Evolutionary conservation across 2,113 vertebrate species (phyloP).

Genomic region (Chloebia gouldiae): DNA sequence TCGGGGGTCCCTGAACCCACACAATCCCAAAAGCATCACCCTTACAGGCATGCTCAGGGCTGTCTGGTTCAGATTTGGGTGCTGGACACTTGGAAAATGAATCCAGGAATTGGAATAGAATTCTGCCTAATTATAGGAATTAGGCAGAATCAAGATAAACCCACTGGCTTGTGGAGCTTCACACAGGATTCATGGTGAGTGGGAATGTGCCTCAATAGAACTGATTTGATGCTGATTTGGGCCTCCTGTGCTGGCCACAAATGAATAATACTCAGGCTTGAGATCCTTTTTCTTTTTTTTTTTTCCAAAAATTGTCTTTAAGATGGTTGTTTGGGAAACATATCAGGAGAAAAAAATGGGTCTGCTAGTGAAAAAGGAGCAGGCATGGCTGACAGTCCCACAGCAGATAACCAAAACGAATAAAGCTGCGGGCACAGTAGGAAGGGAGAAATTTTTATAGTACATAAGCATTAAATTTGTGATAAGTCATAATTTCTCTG

Average conservation of each 20-base stretch:
- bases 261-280: neutral
- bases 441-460: neutral
- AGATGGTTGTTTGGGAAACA: neutral
- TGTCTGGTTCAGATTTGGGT: neutral
- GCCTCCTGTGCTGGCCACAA: neutral
- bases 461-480: neutral
- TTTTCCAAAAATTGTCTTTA: neutral
- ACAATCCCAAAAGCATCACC: neutral
- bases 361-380: neutral
- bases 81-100: neutral
- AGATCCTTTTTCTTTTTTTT: neutral
- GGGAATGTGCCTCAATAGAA: neutral
- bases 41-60: neutral
- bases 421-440: neutral
- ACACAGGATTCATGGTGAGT: rapidly evolving
- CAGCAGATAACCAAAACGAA: neutral
- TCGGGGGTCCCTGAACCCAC: neutral
- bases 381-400: neutral
- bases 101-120: no score
- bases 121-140: neutral
- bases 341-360: neutral
- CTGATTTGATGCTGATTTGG: neutral
- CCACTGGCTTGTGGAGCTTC: neutral
- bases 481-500: neutral
- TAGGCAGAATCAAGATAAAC: neutral